Base-by-base conservation (phyloP, 2,113 vertebrate genomes). In the Aptenodytes forsteri region DNA sequence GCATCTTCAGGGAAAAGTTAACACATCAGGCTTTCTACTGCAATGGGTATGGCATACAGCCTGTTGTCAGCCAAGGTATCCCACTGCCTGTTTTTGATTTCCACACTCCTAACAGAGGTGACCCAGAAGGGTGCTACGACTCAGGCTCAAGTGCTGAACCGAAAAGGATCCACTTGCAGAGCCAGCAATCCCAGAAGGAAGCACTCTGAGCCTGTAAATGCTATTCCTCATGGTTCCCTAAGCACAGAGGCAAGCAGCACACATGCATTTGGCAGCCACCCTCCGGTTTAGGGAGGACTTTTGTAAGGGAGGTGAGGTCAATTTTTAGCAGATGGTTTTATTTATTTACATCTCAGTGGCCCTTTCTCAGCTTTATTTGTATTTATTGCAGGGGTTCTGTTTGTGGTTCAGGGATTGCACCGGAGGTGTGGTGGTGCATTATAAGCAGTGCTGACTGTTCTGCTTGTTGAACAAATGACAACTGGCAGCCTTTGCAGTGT, bases 181-280 rank as follows among this genome's bases (percentile, higher is more conserved):
- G 11, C 44, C 42, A 13, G 18, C 0, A 5, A 77, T 23, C 52
- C 50, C 56, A 36, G 26, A 47, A 77, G 16, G 65, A 59, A 40
- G 38, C 64, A 25, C 49, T 42, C 18, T 4, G 23, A 34, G 27
- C 38, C 29, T 9, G 23, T 16, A 38, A 42, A 67, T 44, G 65
- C 47, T 3, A 0, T 26, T 58, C 38, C n/a, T 40, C 44, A 16
- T 1, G 6, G 40, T 11, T n/a, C 14, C n/a, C 52, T 32, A 27
- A 83, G 76, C n/a, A 17, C 29, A n/a, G 55, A 42, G 44, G 29
- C n/a, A 21, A 75, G 38, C n/a, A 55, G 82, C 44, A 47, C 20
- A 6, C 46, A 15, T 13, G 8, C 50, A 26, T 22, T 67, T 72
- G 52, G 69, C 86, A 83, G 47, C 30, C 52, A 42, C 27, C 6